Percentiles rank a stretch among this genome's conserved stretches.
These are phyloP conservation scores for Agrenia bidenticulata DNA, from an alignment of 2,888 invertebrate genomes.

Conservation along the genomic window DNA sequence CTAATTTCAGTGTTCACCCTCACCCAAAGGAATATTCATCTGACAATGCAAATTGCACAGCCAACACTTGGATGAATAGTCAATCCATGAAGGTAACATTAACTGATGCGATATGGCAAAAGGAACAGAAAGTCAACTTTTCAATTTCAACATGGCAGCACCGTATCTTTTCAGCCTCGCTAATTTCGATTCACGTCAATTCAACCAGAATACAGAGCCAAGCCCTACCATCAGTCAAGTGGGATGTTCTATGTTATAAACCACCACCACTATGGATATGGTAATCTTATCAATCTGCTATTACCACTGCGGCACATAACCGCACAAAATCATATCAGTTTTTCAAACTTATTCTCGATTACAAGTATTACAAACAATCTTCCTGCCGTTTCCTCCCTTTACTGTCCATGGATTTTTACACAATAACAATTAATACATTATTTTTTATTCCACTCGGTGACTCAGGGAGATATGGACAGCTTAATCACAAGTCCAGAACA, in stretches of 20 bases:
- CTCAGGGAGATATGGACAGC: no score
- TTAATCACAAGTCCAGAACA: slow-evolving; percentile 5
- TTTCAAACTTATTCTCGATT: no score
- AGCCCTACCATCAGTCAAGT: no score
- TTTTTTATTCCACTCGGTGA: no score
- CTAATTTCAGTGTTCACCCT: no score
- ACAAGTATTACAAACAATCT: not conserved
- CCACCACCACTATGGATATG: no score
- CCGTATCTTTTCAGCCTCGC: not conserved
- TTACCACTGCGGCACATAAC: no score
- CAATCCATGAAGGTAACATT: not conserved
- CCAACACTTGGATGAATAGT: not conserved
- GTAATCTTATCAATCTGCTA: no score
- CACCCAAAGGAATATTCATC: not conserved
- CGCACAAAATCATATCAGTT: no score
- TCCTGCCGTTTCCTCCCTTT: slow-evolving; percentile 3
- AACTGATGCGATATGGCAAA: not conserved
- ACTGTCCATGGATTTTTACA: not conserved
- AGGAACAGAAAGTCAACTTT: not conserved
- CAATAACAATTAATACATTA: not conserved
- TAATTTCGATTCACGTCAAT: slow-evolving; percentile 15
- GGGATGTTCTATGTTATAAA: no score
- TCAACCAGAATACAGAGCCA: slow-evolving; percentile 2
- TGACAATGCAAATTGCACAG: slow-evolving; percentile 8
- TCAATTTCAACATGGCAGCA: not conserved